These are phyloP conservation scores for Chouioia cunea DNA, from an alignment of 2,888 invertebrate species.

Conservation along the genomic window DNA sequence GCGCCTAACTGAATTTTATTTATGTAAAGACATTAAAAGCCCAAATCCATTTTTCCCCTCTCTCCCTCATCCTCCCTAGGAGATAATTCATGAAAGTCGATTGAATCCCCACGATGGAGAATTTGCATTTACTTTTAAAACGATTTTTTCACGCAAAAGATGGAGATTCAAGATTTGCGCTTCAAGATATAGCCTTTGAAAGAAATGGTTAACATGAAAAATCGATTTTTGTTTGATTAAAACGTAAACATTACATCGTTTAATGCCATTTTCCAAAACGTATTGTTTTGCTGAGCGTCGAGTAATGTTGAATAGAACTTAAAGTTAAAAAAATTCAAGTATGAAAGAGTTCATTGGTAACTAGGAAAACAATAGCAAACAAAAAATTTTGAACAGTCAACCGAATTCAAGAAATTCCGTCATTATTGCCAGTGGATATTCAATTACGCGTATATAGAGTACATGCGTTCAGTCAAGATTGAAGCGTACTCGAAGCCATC, in stretches of 20 bases:
- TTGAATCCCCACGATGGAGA: background rate
- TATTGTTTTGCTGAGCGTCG: too few relatives aligned
- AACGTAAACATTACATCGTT: too few relatives aligned
- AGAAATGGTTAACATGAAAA: background rate
- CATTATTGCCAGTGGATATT: too few relatives aligned
- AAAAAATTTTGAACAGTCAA: too few relatives aligned
- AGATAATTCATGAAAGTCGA: constrained; percentile 27
- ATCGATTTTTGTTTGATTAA: constrained; percentile 13
- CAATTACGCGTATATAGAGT: too few relatives aligned
- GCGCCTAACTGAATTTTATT: constrained; percentile 38
- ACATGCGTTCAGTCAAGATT: background rate
- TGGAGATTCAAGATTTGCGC: background rate
- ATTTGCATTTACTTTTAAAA: constrained; percentile 33
- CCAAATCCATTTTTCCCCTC: constrained; percentile 25
- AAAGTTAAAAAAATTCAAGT: too few relatives aligned
- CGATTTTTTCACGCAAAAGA: constrained; percentile 13
- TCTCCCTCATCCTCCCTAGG: constrained; percentile 4
- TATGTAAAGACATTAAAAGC: constrained; percentile 41
- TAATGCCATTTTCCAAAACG: too few relatives aligned
- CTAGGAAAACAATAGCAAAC: too few relatives aligned
- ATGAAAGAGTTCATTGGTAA: too few relatives aligned
- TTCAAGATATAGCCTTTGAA: background rate
- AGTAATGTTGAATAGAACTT: too few relatives aligned
- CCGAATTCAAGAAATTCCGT: too few relatives aligned
- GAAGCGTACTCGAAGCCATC: constrained; percentile 14